Percentiles rank a stretch among this genome's conserved stretches.
These are phyloP conservation scores for Electrona antarctica DNA, from an alignment of 2,113 vertebrate genomes.

Conservation along the genomic window DNA sequence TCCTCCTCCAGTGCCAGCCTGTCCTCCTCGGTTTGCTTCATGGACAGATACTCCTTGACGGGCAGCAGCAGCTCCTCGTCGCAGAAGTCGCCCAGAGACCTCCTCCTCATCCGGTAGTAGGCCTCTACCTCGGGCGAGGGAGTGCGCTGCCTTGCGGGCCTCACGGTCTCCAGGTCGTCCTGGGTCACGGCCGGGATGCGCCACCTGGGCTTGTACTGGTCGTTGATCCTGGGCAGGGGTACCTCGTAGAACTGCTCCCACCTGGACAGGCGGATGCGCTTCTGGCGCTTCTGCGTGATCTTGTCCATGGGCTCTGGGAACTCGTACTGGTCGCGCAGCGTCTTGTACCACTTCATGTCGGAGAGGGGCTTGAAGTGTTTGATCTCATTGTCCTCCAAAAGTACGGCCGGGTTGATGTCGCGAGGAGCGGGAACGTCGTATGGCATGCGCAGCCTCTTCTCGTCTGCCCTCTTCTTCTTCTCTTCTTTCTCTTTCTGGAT, in stretches of 20 bases:
- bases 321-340: constrained; percentile 93
- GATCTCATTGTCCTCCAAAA: constrained; percentile 91
- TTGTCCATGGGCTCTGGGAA: constrained; percentile 95
- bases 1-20: constrained; percentile 93
- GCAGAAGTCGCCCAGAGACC: constrained; percentile 92
- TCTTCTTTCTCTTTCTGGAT: constrained; percentile 86
- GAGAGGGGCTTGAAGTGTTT: constrained; percentile 94
- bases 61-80: constrained; percentile 96
- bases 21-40: constrained; percentile 96
- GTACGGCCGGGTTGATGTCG: constrained; percentile 72
- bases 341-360: constrained; percentile 99
- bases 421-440: constrained; percentile 90
- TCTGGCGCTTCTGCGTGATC: constrained; percentile 89
- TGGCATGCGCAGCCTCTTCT: constrained; percentile 92
- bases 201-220: constrained; percentile 95
- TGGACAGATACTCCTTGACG: constrained; percentile 91
- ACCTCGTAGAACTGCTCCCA: constrained; percentile 98
- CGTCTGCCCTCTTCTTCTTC: constrained; percentile 85
- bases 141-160: constrained; percentile 87
- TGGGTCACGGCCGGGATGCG: constrained; percentile 88
- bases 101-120: constrained; percentile 87
- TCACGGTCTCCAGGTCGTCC: constrained; percentile 95
- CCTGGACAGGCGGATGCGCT: constrained; percentile 95
- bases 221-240: constrained; percentile 91
- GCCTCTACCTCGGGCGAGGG: constrained; percentile 89